Conservation (phyloP, 1,140 invertebrate species). For the Rhizoglyphus robini region DNA sequence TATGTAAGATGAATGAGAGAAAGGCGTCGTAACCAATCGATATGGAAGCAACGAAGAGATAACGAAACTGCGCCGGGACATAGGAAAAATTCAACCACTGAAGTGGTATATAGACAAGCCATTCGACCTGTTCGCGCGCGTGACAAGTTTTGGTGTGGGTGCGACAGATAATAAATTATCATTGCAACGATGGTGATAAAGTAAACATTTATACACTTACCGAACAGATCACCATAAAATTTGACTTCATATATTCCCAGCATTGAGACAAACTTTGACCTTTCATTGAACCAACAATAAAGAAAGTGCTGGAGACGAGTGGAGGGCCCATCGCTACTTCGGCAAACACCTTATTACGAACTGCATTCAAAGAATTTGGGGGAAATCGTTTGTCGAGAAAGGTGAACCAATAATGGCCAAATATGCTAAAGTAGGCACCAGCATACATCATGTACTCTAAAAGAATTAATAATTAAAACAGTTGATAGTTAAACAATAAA, state of each 20-base stretch:
- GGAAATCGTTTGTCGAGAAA: slow-evolving; percentile 55
- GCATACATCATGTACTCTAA: slow-evolving; percentile 23
- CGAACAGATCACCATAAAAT: slow-evolving; percentile 39
- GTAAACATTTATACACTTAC: slow-evolving; percentile 24
- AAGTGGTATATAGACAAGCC: slow-evolving; percentile 56
- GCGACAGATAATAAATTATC: too few relatives aligned
- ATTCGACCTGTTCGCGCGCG: too few relatives aligned
- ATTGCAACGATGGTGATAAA: too few relatives aligned
- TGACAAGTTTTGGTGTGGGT: too few relatives aligned
- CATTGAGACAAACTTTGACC: slow-evolving; percentile 33
- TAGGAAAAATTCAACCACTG: slow-evolving; percentile 65
- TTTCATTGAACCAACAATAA: slow-evolving; percentile 52
- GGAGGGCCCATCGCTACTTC: slow-evolving; percentile 27
- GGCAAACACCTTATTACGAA: slow-evolving; percentile 44
- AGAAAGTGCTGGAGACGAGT: slow-evolving; percentile 51
- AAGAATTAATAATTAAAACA: not conserved
- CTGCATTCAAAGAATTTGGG: slow-evolving; percentile 40
- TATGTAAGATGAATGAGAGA: slow-evolving; percentile 60
- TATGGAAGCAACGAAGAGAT: slow-evolving; percentile 59
- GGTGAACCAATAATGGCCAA: slow-evolving; percentile 54
- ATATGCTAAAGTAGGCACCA: slow-evolving; percentile 25
- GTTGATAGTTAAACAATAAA: not conserved
- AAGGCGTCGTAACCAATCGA: slow-evolving; percentile 65
- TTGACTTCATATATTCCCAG: not conserved
- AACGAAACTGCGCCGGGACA: slow-evolving; percentile 55